Evolutionary conservation across 2,797 vertebrate genomes (phyloP).

Genomic region (Oreonectes daqikongensis): DNA sequence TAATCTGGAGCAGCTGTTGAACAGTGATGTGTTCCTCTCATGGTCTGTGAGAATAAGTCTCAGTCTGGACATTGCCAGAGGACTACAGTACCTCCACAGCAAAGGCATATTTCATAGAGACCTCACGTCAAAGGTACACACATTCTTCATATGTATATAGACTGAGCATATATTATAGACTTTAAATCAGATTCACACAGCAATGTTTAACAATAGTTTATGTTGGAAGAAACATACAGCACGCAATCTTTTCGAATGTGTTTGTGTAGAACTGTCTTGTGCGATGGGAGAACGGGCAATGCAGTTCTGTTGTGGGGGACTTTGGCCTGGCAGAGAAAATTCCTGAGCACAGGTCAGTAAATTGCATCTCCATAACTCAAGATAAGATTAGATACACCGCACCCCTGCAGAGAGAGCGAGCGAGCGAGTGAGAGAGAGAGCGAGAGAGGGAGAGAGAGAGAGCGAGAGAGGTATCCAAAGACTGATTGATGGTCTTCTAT

Average conservation of each 20-base stretch:
- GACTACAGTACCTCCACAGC: conserved; percentile 91
- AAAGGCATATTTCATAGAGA: conserved; percentile 96
- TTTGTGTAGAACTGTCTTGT: conserved; percentile 90
- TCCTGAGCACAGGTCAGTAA: conserved; percentile 87
- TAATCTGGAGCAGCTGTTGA: conserved; percentile 93
- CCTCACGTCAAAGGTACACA: conserved; percentile 92
- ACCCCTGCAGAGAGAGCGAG: background rate
- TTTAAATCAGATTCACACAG: background rate
- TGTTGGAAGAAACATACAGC: background rate
- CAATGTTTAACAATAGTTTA: background rate
- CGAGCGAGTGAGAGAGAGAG: background rate
- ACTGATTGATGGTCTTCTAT: conserved; percentile 31
- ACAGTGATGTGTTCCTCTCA: conserved; percentile 82
- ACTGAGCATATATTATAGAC: too few species aligned
- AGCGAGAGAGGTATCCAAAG: background rate
- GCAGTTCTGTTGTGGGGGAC: conserved; percentile 91
- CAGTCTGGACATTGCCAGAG: conserved; percentile 87
- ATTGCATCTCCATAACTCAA: conserved; percentile 5
- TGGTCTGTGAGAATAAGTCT: conserved; percentile 84
- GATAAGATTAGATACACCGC: conserved; percentile 58
- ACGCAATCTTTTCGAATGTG: conserved; percentile 33
- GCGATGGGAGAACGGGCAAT: conserved; percentile 80
- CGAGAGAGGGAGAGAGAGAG: background rate
- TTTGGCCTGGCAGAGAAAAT: conserved; percentile 97
- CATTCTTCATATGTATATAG: too few species aligned